phyloP scores from a whole-genome alignment of 2,888 invertebrate species.

The Thereva nobilitata region DNA sequence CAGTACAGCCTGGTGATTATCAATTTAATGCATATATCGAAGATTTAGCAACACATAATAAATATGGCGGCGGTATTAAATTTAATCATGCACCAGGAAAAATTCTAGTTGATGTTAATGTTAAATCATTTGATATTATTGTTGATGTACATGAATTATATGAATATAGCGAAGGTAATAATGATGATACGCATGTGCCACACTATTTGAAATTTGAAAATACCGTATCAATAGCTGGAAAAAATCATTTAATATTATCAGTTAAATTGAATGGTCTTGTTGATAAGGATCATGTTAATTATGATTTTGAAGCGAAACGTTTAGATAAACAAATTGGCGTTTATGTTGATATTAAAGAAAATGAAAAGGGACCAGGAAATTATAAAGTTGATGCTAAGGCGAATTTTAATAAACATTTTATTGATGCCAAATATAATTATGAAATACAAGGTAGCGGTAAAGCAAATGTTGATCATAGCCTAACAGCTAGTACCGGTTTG shows the following conservation, averaged over 20 bases:
- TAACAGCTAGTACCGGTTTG: conserved; percentile 53
- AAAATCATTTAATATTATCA: neutral
- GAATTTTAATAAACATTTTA: conserved; percentile 54
- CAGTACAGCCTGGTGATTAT: conserved; percentile 39
- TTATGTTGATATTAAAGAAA: conserved; percentile 58
- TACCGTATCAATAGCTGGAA: conserved; percentile 42
- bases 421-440: conserved; percentile 49
- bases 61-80: conserved; percentile 48
- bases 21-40: conserved; percentile 49
- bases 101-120: conserved; percentile 40
- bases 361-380: conserved; percentile 53
- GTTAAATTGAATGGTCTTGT: conserved; percentile 62
- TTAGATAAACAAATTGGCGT: conserved; percentile 63
- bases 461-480: conserved; percentile 48
- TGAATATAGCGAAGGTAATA: neutral
- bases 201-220: conserved; percentile 37
- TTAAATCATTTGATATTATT: conserved; percentile 45
- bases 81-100: conserved; percentile 42
- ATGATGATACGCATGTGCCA: neutral
- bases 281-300: conserved; percentile 62
- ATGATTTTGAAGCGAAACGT: conserved; percentile 64
- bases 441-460: conserved; percentile 54
- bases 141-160: conserved; percentile 7
- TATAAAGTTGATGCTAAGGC: conserved; percentile 66
- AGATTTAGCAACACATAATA: conserved; percentile 46